Base-by-base conservation (phyloP, 2,888 invertebrate species). In the Cordylochernes scorpioides region DNA sequence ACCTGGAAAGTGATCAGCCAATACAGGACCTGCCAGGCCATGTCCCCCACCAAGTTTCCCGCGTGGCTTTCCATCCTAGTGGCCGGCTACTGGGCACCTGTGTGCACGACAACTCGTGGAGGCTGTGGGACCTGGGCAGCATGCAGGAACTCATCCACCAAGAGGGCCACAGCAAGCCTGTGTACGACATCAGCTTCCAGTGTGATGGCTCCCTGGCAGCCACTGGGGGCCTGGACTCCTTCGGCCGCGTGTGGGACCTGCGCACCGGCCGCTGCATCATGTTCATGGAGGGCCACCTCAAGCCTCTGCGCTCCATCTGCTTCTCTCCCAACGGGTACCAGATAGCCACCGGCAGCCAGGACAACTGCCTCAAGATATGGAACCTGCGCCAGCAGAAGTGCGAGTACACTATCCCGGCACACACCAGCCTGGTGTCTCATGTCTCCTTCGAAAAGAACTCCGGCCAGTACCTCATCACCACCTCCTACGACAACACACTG, bases 231-330 rank as follows among this genome's bases (percentile, higher is more conserved):
- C 62, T 84, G 50, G 97, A 97, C 60, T 72, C 84, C 0, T 97
- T 86, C 55, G 94, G 88, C 0, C 65, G 97, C 33, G 78, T 97
- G 2, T 97, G 97, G 97, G 97, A 99, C 53, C 58, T 97, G 28
- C 62, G 94, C 29, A 91, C 88, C 2, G 94, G 86, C 0, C 65
- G 91, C 22, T 99, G 97, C 50, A 71, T 97, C 27, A 91, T 97
- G 91, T 91, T 97, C 54, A 67, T 99, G 53, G 91, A 91, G 53
- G 97, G 97, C 0, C 97, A 97, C 54, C 61, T 88, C 27, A 82
- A 84, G 34, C 65, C 75, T 2, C 67, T 97, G 30, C 68, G 78
- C 43, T 73, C 74, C 0, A 67, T 71, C 2, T 78, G 78, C 54
- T 88, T 86, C 58, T 69, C 80, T 5, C 77, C 82, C 0, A 73